Base-by-base conservation (phyloP, 2,888 invertebrate genomes). In the Aromia moschata region DNA sequence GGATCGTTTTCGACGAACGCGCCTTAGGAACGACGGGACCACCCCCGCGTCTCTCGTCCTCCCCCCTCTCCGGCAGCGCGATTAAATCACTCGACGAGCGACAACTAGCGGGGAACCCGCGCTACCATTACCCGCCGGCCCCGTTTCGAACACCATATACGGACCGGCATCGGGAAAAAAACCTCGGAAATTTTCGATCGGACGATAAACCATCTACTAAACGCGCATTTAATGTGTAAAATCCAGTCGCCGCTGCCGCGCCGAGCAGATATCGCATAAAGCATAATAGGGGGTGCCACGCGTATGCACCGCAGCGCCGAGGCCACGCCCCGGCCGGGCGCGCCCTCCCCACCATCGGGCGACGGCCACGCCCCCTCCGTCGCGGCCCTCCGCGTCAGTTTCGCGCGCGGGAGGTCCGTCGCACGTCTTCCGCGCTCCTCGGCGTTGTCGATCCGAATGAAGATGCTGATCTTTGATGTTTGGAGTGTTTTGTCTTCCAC, bases 211-310 rank as follows among this genome's bases (percentile, higher is more conserved):
- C 62, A 64, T 64, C 64, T 56, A 62, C 56, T 60, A 66, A 65
- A 68, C 67, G 67, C 63, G 65, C 73, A 70, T 76, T 73, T 76
- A 76, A 75, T 75, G 75, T 74, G 75, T 73, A 75, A 75, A 76
- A 75, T 74, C 76, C 70, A 74, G 76, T 75, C 70, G 73, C 67
- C 73, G n/a, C 70, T 68, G 67, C 70, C 70, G 67, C 69, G 70
- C 67, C 60, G 64, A 68, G 58, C 70, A 65, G 63, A 70, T 70
- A 71, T 69, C 70, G 67, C 74, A 71, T 73, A 73, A 74, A 73
- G 71, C 71, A 73, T 67, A 69, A n/a, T n/a, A n/a, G n/a, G 67
- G 70, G 69, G 65, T 67, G 58, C 65, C 58, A 58, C 18, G 52
- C 30, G 17, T 41, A 52, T 41, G 40, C 41, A 74, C 72, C 72